Evolutionary conservation across 2,113 vertebrate genomes (phyloP).

Genomic region (Atrichornis clamosus): DNA sequence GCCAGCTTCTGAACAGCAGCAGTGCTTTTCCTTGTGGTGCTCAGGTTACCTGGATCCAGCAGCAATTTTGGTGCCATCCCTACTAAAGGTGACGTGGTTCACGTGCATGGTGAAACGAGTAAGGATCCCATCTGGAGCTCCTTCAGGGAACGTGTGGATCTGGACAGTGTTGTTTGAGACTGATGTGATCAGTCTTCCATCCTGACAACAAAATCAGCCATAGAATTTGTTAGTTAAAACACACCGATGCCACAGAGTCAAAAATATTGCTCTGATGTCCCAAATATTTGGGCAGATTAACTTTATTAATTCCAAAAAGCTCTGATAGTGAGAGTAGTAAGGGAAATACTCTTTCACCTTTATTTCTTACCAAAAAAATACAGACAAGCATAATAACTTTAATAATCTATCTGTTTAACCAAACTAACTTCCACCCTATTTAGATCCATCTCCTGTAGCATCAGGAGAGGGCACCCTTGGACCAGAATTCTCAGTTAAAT

Average conservation of each 20-base stretch:
- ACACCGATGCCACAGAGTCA: not conserved
- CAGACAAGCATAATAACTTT: not conserved
- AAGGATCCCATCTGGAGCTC: constrained; percentile 90
- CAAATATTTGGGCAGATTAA: not conserved
- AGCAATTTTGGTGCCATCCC: constrained; percentile 80
- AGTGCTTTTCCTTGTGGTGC: not conserved
- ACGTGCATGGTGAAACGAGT: constrained; percentile 92
- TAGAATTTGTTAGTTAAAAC: not conserved
- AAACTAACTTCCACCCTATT: not conserved
- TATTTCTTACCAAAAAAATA: not conserved
- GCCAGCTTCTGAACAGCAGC: not conserved
- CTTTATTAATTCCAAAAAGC: not conserved
- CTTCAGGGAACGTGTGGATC: constrained; percentile 92
- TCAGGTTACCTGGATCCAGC: constrained; percentile 87
- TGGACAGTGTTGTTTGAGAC: constrained; percentile 91
- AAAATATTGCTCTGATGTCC: not conserved
- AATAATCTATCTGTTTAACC: not conserved
- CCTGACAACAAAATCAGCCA: constrained; percentile 66
- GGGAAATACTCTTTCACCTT: not conserved
- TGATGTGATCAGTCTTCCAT: constrained; percentile 85
- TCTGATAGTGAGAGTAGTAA: not conserved
- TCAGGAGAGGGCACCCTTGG: constrained; percentile 58
- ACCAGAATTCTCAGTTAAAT: not conserved
- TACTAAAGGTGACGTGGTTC: constrained; percentile 88
- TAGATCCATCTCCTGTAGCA: not conserved